Evolutionary conservation across 2,797 vertebrate genomes (phyloP).

Genomic region (Syndactyla subalaris): DNA sequence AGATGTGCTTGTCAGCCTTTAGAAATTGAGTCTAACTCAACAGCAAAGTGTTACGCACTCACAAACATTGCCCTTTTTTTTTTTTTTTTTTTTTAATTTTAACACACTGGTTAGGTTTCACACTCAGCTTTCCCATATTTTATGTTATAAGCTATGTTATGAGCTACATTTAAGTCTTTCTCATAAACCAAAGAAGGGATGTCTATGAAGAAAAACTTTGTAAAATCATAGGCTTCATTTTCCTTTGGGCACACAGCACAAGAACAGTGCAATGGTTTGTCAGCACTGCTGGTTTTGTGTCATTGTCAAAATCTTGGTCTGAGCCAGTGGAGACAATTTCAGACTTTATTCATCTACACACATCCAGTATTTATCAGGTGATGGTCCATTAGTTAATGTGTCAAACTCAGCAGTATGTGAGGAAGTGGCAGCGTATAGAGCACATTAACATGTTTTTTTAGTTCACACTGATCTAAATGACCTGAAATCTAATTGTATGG

Average conservation of each 20-base stretch:
- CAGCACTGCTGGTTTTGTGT: not conserved
- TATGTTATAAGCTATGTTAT: not conserved
- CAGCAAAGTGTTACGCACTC: not conserved
- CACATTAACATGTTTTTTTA: constrained; percentile 44
- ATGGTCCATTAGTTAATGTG: constrained; percentile 44
- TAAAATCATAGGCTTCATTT: not conserved
- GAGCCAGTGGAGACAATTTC: not conserved
- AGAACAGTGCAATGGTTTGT: not conserved
- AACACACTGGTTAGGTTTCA: not conserved
- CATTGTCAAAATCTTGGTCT: not conserved
- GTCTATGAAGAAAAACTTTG: not conserved
- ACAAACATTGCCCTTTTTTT: not conserved
- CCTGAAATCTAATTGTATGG: constrained; percentile 38
- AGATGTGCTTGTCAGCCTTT: constrained; percentile 5
- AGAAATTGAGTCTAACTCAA: not conserved
- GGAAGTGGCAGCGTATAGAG: not conserved
- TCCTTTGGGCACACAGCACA: not conserved
- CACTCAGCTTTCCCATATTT: not conserved
- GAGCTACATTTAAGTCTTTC: not conserved
- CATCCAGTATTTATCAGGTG: not conserved
- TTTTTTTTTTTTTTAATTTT: not conserved
- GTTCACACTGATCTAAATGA: constrained; percentile 35
- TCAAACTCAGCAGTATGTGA: constrained; percentile 42
- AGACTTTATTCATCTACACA: not conserved
- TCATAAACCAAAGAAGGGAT: not conserved